Evolutionary conservation across 2,113 vertebrate genomes (phyloP).

Genomic region (Halichoerus grypus): DNA sequence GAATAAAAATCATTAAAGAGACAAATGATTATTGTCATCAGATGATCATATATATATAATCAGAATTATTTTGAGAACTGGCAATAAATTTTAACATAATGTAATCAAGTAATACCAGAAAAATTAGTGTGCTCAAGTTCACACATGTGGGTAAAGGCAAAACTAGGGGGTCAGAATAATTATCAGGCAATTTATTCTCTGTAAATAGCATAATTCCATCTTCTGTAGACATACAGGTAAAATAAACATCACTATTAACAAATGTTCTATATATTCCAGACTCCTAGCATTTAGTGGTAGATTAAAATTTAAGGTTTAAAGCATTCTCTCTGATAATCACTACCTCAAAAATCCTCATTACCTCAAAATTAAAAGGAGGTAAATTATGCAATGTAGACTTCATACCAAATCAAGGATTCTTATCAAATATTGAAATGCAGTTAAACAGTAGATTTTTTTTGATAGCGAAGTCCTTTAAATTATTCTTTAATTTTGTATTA

Average conservation of each 20-base stretch:
- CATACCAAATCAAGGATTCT: not conserved
- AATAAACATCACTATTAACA: not conserved
- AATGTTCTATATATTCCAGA: not conserved
- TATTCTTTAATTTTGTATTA: not conserved
- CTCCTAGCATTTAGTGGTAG: not conserved
- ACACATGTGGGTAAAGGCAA: not conserved
- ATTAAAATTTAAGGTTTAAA: not conserved
- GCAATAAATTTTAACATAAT: not conserved
- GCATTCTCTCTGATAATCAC: not conserved
- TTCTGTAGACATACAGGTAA: not conserved
- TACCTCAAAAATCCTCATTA: not conserved
- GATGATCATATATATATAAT: not conserved
- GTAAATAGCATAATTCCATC: not conserved
- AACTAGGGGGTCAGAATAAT: not conserved
- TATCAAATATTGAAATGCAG: not conserved
- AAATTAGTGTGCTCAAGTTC: not conserved
- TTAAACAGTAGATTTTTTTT: not conserved
- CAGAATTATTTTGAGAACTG: not conserved
- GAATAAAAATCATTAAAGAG: not conserved
- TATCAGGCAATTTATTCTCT: not conserved
- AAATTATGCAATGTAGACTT: not conserved
- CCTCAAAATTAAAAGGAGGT: not conserved
- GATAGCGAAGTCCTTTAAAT: not conserved
- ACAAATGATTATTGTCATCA: not conserved
- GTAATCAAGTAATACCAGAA: not conserved